phyloP scores from a whole-genome alignment of 1,140 invertebrate genomes.

The Drosophila navojoa region DNA sequence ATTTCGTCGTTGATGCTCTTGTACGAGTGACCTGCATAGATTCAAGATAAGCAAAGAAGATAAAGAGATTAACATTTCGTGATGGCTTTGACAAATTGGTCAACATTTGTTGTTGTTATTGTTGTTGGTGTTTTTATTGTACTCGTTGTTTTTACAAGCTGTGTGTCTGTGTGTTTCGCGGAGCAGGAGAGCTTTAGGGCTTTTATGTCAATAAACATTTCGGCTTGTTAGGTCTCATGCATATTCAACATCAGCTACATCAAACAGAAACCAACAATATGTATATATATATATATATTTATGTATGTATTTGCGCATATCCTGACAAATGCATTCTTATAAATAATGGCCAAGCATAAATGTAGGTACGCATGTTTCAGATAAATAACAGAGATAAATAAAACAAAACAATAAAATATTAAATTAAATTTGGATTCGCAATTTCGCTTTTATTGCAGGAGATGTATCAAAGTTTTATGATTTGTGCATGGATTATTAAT shows the following conservation, averaged over 20 bases:
- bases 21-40: conserved; percentile 87
- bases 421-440: conserved; percentile 25
- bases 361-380: not conserved
- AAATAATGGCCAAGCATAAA: conserved; percentile 33
- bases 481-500: conserved; percentile 12
- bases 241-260: conserved; percentile 51
- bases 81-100: conserved; percentile 56
- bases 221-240: conserved; percentile 50
- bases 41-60: conserved; percentile 21
- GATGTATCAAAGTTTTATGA: conserved; percentile 20
- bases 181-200: not conserved
- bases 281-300: not conserved
- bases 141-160: not conserved
- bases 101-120: conserved; percentile 52
- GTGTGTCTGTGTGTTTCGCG: conserved; percentile 4
- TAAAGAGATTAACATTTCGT: conserved; percentile 41
- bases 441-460: conserved; percentile 24
- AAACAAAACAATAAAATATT: conserved; percentile 14
- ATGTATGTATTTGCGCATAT: conserved; percentile 6
- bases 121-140: not conserved
- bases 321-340: conserved; percentile 62
- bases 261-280: not conserved
- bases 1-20: conserved; percentile 93
- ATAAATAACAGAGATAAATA: conserved; percentile 16
- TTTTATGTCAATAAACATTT: conserved; percentile 51